phyloP scores from a whole-genome alignment of 1,140 invertebrate genomes.

The Calephelis virginiensis region DNA sequence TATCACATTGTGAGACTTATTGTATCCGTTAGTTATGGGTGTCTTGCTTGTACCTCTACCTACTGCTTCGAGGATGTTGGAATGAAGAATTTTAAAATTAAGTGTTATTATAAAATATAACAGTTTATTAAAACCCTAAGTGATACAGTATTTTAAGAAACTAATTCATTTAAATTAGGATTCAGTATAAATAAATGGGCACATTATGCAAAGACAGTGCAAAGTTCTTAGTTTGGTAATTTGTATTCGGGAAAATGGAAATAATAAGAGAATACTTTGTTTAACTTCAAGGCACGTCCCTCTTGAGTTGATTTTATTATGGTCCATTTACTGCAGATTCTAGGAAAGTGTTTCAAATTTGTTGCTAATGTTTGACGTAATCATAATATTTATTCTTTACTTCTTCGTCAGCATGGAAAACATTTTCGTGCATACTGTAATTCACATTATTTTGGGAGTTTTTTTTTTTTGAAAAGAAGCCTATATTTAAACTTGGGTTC shows the following conservation, averaged over 20 bases:
- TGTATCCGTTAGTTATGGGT: too few relatives aligned
- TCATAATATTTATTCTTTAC: not conserved
- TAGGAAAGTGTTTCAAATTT: constrained; percentile 26
- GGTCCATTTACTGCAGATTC: constrained; percentile 26
- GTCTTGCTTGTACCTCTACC: too few relatives aligned
- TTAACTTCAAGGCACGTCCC: constrained; percentile 34
- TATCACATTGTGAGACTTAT: too few relatives aligned
- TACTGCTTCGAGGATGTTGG: too few relatives aligned
- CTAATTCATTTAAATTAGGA: constrained; percentile 18
- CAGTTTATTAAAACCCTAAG: not conserved
- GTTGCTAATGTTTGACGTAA: constrained; percentile 21
- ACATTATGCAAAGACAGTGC: constrained; percentile 30
- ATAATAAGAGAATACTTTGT: constrained; percentile 35
- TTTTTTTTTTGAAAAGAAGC: too few relatives aligned
- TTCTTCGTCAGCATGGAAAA: too few relatives aligned
- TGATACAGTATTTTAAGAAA: constrained; percentile 2
- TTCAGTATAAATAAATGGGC: constrained; percentile 26
- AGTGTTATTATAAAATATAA: too few relatives aligned
- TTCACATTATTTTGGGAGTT: too few relatives aligned
- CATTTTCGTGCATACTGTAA: too few relatives aligned
- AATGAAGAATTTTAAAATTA: too few relatives aligned
- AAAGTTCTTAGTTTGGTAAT: constrained; percentile 30
- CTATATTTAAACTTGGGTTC: too few relatives aligned
- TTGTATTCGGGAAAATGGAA: constrained; percentile 33
- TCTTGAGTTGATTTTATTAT: constrained; percentile 36